Percentiles rank a stretch among this genome's conserved stretches.
phyloP scores from a whole-genome alignment of 2,113 vertebrate species.

The Sphyrna mokarran region DNA sequence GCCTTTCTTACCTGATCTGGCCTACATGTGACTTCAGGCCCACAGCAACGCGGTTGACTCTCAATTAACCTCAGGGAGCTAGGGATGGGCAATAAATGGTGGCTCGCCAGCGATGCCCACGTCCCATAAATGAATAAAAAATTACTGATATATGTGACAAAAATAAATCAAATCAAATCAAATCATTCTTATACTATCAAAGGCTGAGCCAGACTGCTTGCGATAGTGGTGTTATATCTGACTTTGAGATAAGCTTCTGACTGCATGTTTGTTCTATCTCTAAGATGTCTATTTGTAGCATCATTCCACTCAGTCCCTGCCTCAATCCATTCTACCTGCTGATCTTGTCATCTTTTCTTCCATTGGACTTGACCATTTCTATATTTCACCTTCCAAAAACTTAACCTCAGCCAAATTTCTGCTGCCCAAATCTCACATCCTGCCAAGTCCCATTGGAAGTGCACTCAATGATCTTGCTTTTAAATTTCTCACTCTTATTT shows the following conservation, averaged over 20 bases:
- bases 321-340: background rate
- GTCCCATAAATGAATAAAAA: no score
- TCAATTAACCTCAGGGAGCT: no score
- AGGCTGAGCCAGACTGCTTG: background rate
- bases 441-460: no score
- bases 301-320: background rate
- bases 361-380: background rate
- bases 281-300: background rate
- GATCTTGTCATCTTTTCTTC: background rate
- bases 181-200: background rate
- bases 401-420: background rate
- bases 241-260: background rate
- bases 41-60: no score
- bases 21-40: no score
- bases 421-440: no score
- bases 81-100: no score
- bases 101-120: no score
- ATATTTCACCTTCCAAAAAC: background rate
- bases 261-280: background rate
- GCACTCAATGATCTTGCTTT: no score
- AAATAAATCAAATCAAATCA: no score
- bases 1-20: no score
- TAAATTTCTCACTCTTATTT: background rate
- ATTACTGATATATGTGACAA: no score
- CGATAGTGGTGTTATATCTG: background rate